Percentiles rank a stretch among this genome's conserved stretches.
These are phyloP conservation scores for Puma concolor DNA, from an alignment of 2,113 vertebrate genomes.

Conservation along the genomic window DNA sequence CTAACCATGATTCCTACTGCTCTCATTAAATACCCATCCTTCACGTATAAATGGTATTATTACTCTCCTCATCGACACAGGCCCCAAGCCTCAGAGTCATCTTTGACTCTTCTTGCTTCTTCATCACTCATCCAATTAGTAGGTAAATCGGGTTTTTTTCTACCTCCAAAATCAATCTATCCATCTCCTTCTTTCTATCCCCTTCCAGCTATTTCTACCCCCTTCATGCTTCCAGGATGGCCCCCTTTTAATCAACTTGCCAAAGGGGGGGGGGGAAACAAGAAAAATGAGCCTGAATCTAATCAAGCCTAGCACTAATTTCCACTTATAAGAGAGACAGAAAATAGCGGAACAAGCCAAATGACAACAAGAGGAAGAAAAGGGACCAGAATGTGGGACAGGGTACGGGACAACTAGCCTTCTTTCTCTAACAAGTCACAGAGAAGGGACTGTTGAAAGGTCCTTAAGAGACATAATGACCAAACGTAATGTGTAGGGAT, in stretches of 20 bases:
- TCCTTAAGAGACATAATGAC: slow-evolving; percentile 8
- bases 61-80: neutral
- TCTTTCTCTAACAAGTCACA: slow-evolving; percentile 45
- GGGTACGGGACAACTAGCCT: neutral
- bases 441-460: neutral
- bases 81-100: slow-evolving; percentile 34
- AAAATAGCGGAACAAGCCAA: slow-evolving; percentile 42
- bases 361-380: slow-evolving; percentile 37
- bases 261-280: neutral
- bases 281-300: slow-evolving; percentile 24
- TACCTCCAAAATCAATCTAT: neutral
- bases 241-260: slow-evolving; percentile 28
- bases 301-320: slow-evolving; percentile 35
- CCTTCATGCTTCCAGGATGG: neutral
- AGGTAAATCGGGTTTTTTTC: slow-evolving; percentile 43
- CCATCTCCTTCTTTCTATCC: slow-evolving; percentile 30
- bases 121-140: neutral
- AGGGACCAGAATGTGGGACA: neutral
- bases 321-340: slow-evolving; percentile 27
- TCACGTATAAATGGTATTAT: slow-evolving; percentile 32
- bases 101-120: slow-evolving; percentile 41
- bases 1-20: slow-evolving; percentile 56
- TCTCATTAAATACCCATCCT: slow-evolving; percentile 66
- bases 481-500: neutral
- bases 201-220: neutral